Percentiles rank a stretch among this genome's conserved stretches.
These are phyloP conservation scores for Acrossocheilus fasciatus DNA, from an alignment of 2,797 vertebrate species.

Conservation along the genomic window DNA sequence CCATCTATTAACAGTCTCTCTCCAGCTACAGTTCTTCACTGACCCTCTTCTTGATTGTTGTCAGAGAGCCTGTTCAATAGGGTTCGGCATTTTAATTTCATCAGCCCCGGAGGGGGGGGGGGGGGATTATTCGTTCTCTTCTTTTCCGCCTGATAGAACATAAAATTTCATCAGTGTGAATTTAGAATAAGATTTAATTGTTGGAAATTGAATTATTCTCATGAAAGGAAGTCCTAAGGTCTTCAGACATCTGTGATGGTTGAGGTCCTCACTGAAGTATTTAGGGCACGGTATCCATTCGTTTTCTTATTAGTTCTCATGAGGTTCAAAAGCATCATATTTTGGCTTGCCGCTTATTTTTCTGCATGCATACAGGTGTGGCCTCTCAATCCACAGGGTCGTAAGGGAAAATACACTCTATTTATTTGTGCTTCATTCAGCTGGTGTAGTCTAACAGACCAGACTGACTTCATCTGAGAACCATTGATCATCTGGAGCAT, in stretches of 20 bases:
- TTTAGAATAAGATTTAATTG: conserved; percentile 71
- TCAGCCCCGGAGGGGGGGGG: conserved; percentile 49
- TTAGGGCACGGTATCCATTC: conserved; percentile 20
- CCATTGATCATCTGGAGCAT: conserved; percentile 51
- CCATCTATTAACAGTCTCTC: conserved; percentile 72
- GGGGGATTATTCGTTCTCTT: neutral
- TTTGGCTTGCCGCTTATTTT: neutral
- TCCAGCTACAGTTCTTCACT: conserved; percentile 62
- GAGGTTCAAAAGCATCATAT: conserved; percentile 39
- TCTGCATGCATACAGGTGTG: conserved; percentile 11
- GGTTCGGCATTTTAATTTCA: conserved; percentile 72
- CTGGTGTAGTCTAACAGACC: conserved; percentile 35
- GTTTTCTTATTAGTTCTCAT: conserved; percentile 32
- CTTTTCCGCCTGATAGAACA: conserved; percentile 56
- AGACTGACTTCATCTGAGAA: conserved; percentile 26
- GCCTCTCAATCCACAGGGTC: neutral
- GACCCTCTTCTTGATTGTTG: conserved; percentile 76
- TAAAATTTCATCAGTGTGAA: conserved; percentile 61
- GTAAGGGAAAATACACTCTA: neutral
- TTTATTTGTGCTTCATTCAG: neutral
- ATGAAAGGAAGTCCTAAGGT: conserved; percentile 45
- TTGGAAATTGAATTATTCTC: conserved; percentile 68
- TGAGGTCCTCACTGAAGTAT: conserved; percentile 28
- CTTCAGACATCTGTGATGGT: conserved; percentile 20
- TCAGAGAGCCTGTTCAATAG: conserved; percentile 68